Percentiles rank a stretch among this genome's conserved stretches.
phyloP scores from a whole-genome alignment of 2,113 vertebrate species.

The Pleuronectes platessa region DNA sequence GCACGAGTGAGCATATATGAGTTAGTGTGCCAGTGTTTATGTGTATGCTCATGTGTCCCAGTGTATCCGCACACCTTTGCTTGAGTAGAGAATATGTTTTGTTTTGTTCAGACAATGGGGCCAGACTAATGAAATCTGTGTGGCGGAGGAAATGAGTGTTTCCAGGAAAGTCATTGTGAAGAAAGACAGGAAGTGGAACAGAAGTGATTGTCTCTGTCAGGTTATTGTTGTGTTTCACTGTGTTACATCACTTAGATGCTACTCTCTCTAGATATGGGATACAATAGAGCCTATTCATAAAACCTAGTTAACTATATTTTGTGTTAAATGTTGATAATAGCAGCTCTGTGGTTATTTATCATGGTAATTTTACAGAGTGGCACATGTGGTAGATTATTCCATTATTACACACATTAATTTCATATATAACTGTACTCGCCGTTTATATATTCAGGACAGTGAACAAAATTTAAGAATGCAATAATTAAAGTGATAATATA shows the following conservation, averaged over 20 bases:
- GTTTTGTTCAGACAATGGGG: slow-evolving; percentile 71
- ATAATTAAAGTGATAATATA: too few relatives aligned
- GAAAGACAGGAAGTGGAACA: slow-evolving; percentile 72
- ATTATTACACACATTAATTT: slow-evolving; percentile 8
- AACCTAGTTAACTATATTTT: slow-evolving; percentile 47
- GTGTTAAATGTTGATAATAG: slow-evolving; percentile 46
- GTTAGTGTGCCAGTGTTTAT: slow-evolving; percentile 44
- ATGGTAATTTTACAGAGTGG: slow-evolving; percentile 26
- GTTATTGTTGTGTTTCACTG: slow-evolving; percentile 77
- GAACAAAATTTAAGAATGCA: not conserved
- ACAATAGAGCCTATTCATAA: slow-evolving; percentile 64
- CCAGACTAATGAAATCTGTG: slow-evolving; percentile 73
- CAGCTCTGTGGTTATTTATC: slow-evolving; percentile 11
- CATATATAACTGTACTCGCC: not conserved
- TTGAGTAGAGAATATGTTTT: slow-evolving; percentile 54
- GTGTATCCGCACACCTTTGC: slow-evolving; percentile 47
- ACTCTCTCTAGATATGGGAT: slow-evolving; percentile 61
- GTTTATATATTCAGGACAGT: not conserved
- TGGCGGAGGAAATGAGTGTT: slow-evolving; percentile 72
- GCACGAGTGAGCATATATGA: not conserved
- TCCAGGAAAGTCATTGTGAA: slow-evolving; percentile 71
- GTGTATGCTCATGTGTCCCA: slow-evolving; percentile 25
- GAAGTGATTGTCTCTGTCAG: slow-evolving; percentile 74
- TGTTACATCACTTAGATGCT: slow-evolving; percentile 73
- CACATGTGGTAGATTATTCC: slow-evolving; percentile 14